Evolutionary conservation across 30 jellyfish, hydroid and myxozoan species (phyloP).

Genomic region (Rhopilema esculentum): DNA sequence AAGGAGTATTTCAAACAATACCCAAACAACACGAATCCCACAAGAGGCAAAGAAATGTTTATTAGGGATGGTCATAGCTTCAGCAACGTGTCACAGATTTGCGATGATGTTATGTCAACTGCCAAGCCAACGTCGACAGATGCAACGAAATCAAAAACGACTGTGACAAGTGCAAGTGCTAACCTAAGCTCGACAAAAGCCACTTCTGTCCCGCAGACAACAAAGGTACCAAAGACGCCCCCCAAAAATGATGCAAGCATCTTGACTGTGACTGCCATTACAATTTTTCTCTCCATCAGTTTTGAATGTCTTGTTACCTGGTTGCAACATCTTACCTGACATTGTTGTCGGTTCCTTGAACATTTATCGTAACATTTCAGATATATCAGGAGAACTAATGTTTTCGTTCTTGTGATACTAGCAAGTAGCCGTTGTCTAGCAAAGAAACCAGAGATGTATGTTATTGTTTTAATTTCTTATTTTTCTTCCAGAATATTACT

Average conservation of each 20-base stretch:
- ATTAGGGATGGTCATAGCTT: conserved; percentile 8
- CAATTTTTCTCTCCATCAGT: background rate
- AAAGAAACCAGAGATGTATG: too few species aligned
- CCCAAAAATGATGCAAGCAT: background rate
- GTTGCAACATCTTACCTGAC: background rate
- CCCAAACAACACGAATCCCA: conserved; percentile 31
- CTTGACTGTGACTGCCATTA: background rate
- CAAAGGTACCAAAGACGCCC: background rate
- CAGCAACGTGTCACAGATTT: conserved; percentile 13
- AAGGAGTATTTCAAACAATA: conserved; percentile 20
- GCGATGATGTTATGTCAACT: conserved; percentile 22
- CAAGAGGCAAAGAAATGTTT: conserved; percentile 12
- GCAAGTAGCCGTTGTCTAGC: too few species aligned
- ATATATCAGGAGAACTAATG: too few species aligned
- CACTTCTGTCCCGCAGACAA: background rate
- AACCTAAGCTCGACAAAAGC: background rate
- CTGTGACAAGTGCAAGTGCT: background rate
- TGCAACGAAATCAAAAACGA: background rate
- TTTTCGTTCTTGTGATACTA: too few species aligned
- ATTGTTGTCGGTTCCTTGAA: too few species aligned
- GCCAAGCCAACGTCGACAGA: conserved; percentile 12
- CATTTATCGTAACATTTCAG: too few species aligned
- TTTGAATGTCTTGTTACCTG: background rate
- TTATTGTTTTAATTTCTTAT: too few species aligned
- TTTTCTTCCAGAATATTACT: too few species aligned